Conservation (phyloP, 2,797 vertebrate genomes). For the Sebastes reedi region DNA sequence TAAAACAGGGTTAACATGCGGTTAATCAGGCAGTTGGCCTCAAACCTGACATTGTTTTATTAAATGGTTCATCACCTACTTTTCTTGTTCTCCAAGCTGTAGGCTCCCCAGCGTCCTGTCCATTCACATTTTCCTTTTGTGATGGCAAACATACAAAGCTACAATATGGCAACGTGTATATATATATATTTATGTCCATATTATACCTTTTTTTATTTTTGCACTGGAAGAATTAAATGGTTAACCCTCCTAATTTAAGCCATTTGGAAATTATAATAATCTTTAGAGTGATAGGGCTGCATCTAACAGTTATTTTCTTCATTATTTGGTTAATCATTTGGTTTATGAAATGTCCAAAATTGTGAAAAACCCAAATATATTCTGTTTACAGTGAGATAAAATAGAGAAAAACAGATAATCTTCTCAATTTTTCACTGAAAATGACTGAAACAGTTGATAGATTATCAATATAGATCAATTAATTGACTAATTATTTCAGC, state of each 20-base stretch:
- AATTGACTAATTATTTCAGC: not conserved
- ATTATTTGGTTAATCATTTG: not conserved
- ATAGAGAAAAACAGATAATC: not conserved
- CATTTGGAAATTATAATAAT: not conserved
- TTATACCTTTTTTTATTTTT: not conserved
- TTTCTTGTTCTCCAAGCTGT: not conserved
- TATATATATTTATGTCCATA: too few species aligned
- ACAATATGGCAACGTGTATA: not conserved
- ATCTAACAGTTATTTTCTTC: not conserved
- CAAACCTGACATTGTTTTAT: conserved; percentile 29
- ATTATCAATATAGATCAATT: not conserved
- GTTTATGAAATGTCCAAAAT: too few species aligned
- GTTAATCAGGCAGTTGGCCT: conserved; percentile 25
- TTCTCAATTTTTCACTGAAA: not conserved
- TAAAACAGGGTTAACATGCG: conserved; percentile 39
- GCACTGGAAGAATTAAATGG: not conserved
- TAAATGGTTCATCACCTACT: conserved; percentile 7
- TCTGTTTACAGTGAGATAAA: not conserved
- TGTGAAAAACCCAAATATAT: not conserved
- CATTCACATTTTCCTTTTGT: not conserved
- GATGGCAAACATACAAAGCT: not conserved
- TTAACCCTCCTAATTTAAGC: not conserved
- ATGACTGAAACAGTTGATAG: not conserved
- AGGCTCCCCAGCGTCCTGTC: not conserved
- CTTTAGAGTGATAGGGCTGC: not conserved